A percentile compares a stretch with the other conserved stretches of the same genome.
Evolutionary conservation across 2,113 vertebrate species (phyloP).

Genomic region (Oceanites oceanicus): DNA sequence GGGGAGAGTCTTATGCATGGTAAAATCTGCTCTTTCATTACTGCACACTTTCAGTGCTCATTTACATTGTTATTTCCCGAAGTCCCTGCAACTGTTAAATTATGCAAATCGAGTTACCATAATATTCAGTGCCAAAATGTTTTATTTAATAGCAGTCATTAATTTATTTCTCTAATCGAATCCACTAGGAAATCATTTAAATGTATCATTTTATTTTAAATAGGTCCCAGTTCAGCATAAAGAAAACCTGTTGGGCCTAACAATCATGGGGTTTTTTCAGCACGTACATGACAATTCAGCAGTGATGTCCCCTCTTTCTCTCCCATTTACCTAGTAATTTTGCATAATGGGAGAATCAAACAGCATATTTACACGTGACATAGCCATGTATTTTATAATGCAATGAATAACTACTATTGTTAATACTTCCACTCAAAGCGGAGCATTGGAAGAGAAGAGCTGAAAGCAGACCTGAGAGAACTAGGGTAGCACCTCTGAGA

Average conservation of each 20-base stretch:
- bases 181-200: constrained; percentile 60
- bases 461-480: neutral
- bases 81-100: constrained; percentile 61
- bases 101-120: constrained; percentile 60
- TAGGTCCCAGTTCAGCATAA: constrained; percentile 26
- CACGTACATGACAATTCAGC: neutral
- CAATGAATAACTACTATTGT: neutral
- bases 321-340: neutral
- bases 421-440: neutral
- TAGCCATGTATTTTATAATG: neutral
- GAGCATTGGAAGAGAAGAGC: neutral
- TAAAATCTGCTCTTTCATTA: constrained; percentile 32
- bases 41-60: neutral
- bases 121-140: constrained; percentile 56
- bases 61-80: constrained; percentile 63
- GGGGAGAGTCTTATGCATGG: neutral
- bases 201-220: constrained; percentile 58
- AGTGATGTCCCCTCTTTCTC: neutral
- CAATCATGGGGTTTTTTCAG: neutral
- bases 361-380: neutral
- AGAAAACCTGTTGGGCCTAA: constrained; percentile 2
- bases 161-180: constrained; percentile 59
- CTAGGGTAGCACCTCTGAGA: neutral
- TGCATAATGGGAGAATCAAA: neutral
- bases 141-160: constrained; percentile 66